Evolutionary conservation across 2,113 vertebrate genomes (phyloP).

Genomic region (Pontoporia blainvillei): DNA sequence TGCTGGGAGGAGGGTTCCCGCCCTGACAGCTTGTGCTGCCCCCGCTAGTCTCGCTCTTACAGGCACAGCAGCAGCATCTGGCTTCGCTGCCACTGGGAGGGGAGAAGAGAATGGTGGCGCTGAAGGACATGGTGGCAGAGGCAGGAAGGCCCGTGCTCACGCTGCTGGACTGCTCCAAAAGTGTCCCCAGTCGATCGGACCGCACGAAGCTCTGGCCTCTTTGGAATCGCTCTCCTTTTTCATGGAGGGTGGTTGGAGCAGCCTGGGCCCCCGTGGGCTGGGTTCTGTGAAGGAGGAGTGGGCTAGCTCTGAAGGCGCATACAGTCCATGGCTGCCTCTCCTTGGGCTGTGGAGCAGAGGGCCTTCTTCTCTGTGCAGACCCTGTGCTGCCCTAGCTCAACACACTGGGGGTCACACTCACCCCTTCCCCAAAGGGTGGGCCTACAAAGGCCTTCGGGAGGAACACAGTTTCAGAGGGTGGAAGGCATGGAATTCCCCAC

Average conservation of each 20-base stretch:
- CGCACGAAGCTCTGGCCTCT: neutral
- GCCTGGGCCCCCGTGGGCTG: neutral
- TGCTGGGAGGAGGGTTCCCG: conserved; percentile 49
- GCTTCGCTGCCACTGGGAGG: conserved; percentile 70
- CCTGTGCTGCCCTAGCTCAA: neutral
- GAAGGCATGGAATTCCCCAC: neutral
- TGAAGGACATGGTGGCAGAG: conserved; percentile 76
- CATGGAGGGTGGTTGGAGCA: neutral
- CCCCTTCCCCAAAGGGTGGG: neutral
- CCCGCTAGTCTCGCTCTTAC: conserved; percentile 69
- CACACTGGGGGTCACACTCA: neutral
- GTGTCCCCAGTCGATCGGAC: neutral
- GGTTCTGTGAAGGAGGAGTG: neutral
- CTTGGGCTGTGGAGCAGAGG: neutral
- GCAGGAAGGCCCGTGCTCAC: neutral
- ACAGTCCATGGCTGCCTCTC: neutral
- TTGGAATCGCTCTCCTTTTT: conserved; percentile 5
- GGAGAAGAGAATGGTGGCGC: conserved; percentile 81
- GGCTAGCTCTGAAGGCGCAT: neutral
- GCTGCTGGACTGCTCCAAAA: neutral
- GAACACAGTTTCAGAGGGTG: neutral
- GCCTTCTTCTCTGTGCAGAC: neutral
- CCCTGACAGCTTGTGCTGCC: conserved; percentile 14
- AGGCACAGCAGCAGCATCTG: conserved; percentile 75
- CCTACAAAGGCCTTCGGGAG: neutral